A percentile compares a stretch with the other conserved stretches of the same genome.
Conservation (phyloP, 2,888 invertebrate species). For the Galeopsomyia nigrocyanea region DNA sequence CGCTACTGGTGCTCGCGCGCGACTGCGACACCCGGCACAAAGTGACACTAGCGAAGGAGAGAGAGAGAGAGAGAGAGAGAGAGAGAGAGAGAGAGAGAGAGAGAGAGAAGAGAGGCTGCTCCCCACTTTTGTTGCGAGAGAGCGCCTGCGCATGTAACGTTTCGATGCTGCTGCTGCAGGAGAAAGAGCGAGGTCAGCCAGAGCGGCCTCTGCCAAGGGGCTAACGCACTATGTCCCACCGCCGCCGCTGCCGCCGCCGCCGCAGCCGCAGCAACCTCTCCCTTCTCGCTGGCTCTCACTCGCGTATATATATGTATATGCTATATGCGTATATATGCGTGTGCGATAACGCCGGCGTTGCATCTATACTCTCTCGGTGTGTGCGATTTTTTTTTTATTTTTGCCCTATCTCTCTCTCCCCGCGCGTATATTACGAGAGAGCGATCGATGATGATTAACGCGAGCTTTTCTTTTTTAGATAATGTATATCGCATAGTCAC, state of each 20-base stretch:
- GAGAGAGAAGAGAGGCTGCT: constrained; percentile 32
- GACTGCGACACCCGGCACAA: constrained; percentile 63
- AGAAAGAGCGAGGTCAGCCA: not conserved
- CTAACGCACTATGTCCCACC: constrained; percentile 39
- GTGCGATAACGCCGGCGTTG: not conserved
- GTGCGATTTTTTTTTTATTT: constrained; percentile 4
- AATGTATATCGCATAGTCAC: too few relatives aligned
- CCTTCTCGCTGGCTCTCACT: not conserved
- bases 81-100: constrained; percentile 33
- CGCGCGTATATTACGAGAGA: not conserved
- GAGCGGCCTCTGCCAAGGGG: constrained; percentile 44
- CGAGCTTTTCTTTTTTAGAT: too few relatives aligned
- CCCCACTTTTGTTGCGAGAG: constrained; percentile 27
- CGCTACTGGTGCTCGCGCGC: constrained; percentile 63
- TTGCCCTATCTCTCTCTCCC: too few relatives aligned
- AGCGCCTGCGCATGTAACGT: constrained; percentile 6
- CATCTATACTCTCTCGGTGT: not conserved
- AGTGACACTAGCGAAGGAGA: constrained; percentile 58
- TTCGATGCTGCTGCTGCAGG: constrained; percentile 12
- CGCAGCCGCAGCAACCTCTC: constrained; percentile 16
- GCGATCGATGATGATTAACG: too few relatives aligned
- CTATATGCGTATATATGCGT: not conserved
- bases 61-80: constrained; percentile 29
- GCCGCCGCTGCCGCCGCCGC: too few relatives aligned
- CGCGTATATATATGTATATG: too few relatives aligned